Evolutionary conservation across 30 jellyfish, hydroid and myxozoan species (phyloP).

Genomic region (Hydractinia echinata): DNA sequence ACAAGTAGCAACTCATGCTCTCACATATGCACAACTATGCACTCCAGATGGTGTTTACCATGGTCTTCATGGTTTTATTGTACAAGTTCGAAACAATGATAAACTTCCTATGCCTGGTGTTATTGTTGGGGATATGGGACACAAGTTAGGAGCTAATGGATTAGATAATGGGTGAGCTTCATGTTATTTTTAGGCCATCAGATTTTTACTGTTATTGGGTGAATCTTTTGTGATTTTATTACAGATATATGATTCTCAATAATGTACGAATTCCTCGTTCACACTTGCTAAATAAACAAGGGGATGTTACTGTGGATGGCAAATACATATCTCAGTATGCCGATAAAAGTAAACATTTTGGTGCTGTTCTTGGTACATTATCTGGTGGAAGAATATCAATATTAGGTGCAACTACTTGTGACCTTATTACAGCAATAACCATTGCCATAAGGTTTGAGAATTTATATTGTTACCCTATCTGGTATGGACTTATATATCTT

Average conservation of each 20-base stretch:
- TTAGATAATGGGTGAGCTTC: slow-evolving; percentile 76
- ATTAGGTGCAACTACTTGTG: slow-evolving; percentile 50
- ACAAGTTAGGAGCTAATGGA: slow-evolving; percentile 79
- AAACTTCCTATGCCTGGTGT: slow-evolving; percentile 75
- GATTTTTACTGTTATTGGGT: no score
- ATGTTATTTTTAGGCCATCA: no score
- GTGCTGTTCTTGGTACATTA: slow-evolving; percentile 87
- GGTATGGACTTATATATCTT: no score
- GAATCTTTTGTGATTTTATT: neutral
- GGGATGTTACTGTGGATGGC: slow-evolving; percentile 95
- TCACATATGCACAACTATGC: slow-evolving; percentile 92
- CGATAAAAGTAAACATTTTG: slow-evolving; percentile 65
- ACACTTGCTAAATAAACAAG: slow-evolving; percentile 61
- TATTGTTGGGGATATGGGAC: slow-evolving; percentile 95
- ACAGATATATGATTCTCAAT: slow-evolving; percentile 61
- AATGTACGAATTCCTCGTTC: slow-evolving; percentile 84
- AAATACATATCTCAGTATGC: slow-evolving; percentile 57
- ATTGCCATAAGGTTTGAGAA: slow-evolving; percentile 66
- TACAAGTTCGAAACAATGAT: slow-evolving; percentile 54
- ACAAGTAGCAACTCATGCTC: slow-evolving; percentile 77
- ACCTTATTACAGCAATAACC: slow-evolving; percentile 57
- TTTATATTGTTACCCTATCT: no score
- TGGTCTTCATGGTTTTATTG: slow-evolving; percentile 85
- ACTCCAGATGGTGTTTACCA: slow-evolving; percentile 98
- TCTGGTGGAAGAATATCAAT: slow-evolving; percentile 92